Base-by-base conservation (phyloP, 2,797 vertebrate species). In the Pangasius mekongensis region DNA sequence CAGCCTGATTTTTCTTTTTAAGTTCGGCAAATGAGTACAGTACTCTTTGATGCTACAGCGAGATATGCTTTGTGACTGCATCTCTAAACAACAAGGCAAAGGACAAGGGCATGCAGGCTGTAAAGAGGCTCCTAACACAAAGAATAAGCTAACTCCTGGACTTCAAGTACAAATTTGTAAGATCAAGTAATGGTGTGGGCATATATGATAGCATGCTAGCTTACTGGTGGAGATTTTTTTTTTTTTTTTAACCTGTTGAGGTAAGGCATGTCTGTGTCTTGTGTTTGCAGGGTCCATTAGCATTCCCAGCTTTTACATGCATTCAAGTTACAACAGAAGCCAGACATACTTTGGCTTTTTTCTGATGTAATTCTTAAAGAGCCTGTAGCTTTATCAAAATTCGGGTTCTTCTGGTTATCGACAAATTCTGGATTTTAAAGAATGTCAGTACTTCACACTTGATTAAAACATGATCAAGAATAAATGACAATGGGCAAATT, bases 201-300 rank as follows among this genome's bases (percentile, higher is more conserved):
- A 30, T 78, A 49, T 60, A 66, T 43, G 64, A 47, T 74, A 58
- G 86, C 86, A 80, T 62, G 56, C 89, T 84, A 84, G 71, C 73
- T 89, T 87, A 86, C 60, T 69, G 49, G 80, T 49, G 54, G 64
- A 62, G 49, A 11, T 66, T 54, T 24, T 39, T 69, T 58, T 24
- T 39, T 69, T 58, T 58, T 56, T 81, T 77, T 13, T 0, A 60
- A 39, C 69, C 71, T 77, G 39, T 62, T 84, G 81, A 89, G 80
- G 85, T 84, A 89, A 87, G 88, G 85, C 67, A 82, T 83, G 88
- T 83, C 67, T 86, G 80, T 84, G 88, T 89, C 85, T 89, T 64
- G 74, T 74, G 86, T 87, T 76, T 85, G 89, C 76, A 83, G 82
- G 88, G 88, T 86, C 80, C 80, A 66, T 69, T 69, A 80, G 71